Base-by-base conservation (phyloP, 2,797 vertebrate species). In the Lepilemur septentrionalis region DNA sequence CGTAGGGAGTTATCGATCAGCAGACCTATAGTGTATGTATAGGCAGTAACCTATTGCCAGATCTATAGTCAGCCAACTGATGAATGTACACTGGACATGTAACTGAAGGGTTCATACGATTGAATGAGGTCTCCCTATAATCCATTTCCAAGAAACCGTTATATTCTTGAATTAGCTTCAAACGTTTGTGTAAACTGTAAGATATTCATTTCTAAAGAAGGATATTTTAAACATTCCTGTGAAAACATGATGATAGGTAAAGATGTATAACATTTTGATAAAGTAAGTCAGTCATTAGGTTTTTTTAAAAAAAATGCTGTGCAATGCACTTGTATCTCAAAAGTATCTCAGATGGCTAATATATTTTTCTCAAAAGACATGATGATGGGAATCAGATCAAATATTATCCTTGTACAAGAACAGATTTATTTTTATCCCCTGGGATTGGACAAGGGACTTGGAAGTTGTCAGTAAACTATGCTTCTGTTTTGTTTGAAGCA, bases 401-500 rank as follows among this genome's bases (percentile, higher is more conserved):
- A 72, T 78, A n/a, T n/a, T 82, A 93, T 59, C 10, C 25, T 75
- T 78, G 91, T 65, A 86, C 86, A 91, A 96, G 82, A 83, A 93
- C 41, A 76, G n/a, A 82, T 9, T 67, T 85, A 59, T 67, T 91
- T 93, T 92, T 92, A 97, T 72, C 55, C 25, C 61, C 32, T 61
- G 59, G 14, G 63, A 96, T 57, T 90, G 85, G 92, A 73, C 11
- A 75, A 76, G 5, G 18, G 11, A 61, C 70, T 87, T 79, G 63
- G 35, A 90, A 79, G 7, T 73, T 92, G 48, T 95, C 57, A 76
- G 78, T 87, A 94, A 95, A 59, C 41, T n/a, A 20, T 85, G 46
- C 59, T 91, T 93, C 87, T 87, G 12, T 79, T 95, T 91, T 70
- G 22, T 91, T 89, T 94, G 70, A 95, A 96, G 69, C 23, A 59